Conservation (phyloP, 2,888 invertebrate species). For the Parthenolecanium corni region DNA sequence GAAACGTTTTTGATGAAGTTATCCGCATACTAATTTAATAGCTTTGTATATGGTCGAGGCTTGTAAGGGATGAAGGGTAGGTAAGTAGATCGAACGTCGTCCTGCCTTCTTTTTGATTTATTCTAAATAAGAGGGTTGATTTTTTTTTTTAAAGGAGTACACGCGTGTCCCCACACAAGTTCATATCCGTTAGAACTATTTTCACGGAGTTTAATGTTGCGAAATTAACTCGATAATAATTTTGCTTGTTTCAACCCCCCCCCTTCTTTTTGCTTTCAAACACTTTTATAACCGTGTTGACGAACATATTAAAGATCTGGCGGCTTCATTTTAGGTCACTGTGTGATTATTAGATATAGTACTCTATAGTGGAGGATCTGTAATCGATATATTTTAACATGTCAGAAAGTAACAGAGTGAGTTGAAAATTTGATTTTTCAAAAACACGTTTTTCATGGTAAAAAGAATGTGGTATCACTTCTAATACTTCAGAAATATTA, state of each 20-base stretch:
- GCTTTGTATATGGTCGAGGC: slow-evolving; percentile 12
- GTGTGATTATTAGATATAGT: no score
- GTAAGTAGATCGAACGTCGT: slow-evolving; percentile 19
- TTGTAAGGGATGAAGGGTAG: slow-evolving; percentile 4
- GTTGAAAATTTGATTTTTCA: no score
- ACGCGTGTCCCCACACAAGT: slow-evolving; percentile 14
- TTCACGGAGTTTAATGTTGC: slow-evolving; percentile 10
- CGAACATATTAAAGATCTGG: no score
- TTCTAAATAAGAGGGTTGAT: slow-evolving; percentile 3
- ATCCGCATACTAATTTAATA: slow-evolving; percentile 29
- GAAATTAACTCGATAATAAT: slow-evolving; percentile 28
- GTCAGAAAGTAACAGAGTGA: no score
- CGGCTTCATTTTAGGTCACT: no score
- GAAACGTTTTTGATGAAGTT: slow-evolving; percentile 26
- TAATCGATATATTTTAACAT: no score
- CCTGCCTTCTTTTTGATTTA: slow-evolving; percentile 17
- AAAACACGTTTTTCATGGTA: no score
- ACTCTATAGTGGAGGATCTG: no score
- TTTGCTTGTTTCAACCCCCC: background rate
- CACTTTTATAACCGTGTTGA: no score
- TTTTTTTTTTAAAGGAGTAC: background rate
- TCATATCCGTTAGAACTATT: slow-evolving; percentile 22
- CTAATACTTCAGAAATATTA: no score
- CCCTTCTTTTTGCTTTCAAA: no score
- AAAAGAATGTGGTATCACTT: no score